Evolutionary conservation across 92 coral and sea anemone genomes (phyloP), one percentile per base, ranked within the genome.

Genomic region (Palythoa caribaeorum): DNA sequence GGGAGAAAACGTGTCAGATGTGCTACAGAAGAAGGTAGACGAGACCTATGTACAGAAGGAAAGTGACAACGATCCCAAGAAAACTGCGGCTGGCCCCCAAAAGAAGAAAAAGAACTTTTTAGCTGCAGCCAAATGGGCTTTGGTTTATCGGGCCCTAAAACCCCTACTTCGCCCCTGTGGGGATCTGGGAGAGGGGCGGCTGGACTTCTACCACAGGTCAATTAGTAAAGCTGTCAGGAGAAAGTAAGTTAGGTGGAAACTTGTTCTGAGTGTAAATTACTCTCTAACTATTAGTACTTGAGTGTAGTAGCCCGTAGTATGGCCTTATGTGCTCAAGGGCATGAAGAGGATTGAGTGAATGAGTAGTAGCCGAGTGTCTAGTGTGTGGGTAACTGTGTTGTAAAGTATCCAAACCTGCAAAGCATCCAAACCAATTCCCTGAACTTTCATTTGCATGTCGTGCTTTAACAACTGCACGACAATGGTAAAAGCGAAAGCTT

Each of bases 111-210:
- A 91, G 90, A 93, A 92, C 48, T 93, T 96, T 51, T 80, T 97
- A 20, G 94, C 99, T 51, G 99, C 99, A 37, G 99, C 95, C 55
- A 97, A 97, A 83, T 97, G 98, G 99, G 99, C 99, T 76, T 78
- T 94, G 86, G 99, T 97, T 80, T 97, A 95, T 87, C 99, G 99
- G 3, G 99, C 99, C 11, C 90, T 97, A 83, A 97, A 97, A 77
- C 99, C 99, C 5, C 93, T 97, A n/a, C 92, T 97, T 20, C 93
- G 99, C 38, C 99, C 99, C 90, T 97, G 99, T 55, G 99, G 99
- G 47, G 99, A 97, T 90, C 91, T 97, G 94, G 99, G 99, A 73
- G 99, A 97, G 90, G 99, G 99, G 17, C 87, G 99, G 13, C 89
- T 97, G 78, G 99, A 97, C 83, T 97, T 97, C 71, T 97, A 97